These are phyloP conservation scores for Indri indri DNA, from an alignment of 2,113 vertebrate species.

Conservation along the genomic window DNA sequence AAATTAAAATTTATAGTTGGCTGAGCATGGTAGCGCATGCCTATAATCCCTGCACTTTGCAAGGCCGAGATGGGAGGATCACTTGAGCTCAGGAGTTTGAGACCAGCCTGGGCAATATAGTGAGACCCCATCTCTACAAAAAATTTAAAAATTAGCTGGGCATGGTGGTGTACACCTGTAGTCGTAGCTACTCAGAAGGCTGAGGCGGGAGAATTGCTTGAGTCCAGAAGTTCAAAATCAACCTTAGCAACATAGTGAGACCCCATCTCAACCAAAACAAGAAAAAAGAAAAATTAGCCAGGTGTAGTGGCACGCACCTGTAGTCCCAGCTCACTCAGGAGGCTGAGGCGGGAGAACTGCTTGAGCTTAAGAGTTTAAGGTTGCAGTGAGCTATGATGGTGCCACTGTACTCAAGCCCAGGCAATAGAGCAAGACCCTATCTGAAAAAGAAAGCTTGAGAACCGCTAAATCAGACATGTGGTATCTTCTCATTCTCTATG, in stretches of 20 bases:
- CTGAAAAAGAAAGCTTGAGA: background rate
- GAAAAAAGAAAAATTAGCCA: background rate
- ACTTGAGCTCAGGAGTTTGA: background rate
- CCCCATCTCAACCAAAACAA: background rate
- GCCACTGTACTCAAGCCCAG: background rate
- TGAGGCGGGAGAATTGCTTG: background rate
- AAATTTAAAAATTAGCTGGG: background rate
- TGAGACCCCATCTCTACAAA: background rate
- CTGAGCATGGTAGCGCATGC: background rate
- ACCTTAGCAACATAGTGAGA: too few species aligned
- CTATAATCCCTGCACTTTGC: background rate
- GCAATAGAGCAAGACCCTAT: background rate
- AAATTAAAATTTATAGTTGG: background rate
- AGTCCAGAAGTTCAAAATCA: background rate
- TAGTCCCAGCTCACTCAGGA: background rate
- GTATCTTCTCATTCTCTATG: background rate
- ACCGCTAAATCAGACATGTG: background rate
- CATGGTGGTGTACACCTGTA: accelerated
- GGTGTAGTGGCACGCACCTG: background rate
- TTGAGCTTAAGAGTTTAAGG: background rate
- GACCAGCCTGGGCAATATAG: background rate
- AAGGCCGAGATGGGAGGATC: background rate
- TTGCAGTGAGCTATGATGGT: background rate
- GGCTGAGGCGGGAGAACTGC: background rate
- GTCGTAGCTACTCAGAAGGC: background rate